phyloP scores from a whole-genome alignment of 2,113 vertebrate genomes.

The Hippocampus abdominalis region DNA sequence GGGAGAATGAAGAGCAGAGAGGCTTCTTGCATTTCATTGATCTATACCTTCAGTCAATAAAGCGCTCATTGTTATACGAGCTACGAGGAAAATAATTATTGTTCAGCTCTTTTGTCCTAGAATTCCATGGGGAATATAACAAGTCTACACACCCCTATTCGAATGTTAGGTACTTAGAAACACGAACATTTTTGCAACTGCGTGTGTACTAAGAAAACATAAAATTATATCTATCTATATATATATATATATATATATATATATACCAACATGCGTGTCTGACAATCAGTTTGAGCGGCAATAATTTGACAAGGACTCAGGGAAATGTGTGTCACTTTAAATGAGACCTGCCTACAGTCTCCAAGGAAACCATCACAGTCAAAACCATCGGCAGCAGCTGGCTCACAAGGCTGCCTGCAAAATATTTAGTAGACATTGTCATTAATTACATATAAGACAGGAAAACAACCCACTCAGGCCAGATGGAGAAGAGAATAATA shows the following conservation, averaged over 20 bases:
- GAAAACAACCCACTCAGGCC: neutral
- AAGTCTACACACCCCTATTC: neutral
- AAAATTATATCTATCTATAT: too few species aligned
- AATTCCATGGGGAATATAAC: neutral
- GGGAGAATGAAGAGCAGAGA: conserved; percentile 27
- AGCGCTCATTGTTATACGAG: neutral
- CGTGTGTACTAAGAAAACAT: too few species aligned
- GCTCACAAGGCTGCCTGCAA: conserved; percentile 2
- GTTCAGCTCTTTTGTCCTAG: neutral
- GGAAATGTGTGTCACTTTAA: conserved; percentile 13
- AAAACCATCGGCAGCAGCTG: conserved; percentile 7
- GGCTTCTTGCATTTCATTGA: neutral
- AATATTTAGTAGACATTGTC: conserved; percentile 2
- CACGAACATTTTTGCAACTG: too few species aligned
- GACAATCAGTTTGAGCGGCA: neutral
- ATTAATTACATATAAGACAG: conserved; percentile 8
- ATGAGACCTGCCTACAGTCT: neutral
- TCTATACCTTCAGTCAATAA: neutral
- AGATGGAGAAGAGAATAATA: neutral
- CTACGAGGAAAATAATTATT: neutral
- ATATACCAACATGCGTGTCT: neutral
- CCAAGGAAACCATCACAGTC: conserved; percentile 3
- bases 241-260: too few species aligned
- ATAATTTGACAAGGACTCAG: conserved; percentile 5
- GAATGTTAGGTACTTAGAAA: too few species aligned